Evolutionary conservation across 2,797 vertebrate species (phyloP), one percentile per base, ranked within the genome.

Genomic region (Melanotaenia trifasciata): DNA sequence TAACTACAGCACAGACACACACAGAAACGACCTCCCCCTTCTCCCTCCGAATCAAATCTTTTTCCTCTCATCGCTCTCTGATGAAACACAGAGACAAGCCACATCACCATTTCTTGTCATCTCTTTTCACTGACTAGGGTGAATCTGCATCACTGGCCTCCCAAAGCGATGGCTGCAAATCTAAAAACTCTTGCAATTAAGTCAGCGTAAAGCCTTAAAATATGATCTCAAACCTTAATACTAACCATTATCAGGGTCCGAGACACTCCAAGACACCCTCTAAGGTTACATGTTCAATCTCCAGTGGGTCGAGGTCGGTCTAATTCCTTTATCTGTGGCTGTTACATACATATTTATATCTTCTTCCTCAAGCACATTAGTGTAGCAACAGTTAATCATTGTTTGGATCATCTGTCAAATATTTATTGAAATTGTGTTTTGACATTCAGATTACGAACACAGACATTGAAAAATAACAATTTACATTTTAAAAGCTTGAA

Each of bases 91-190:
- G 18, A 16, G 36, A 63, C 35, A 4, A 73, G 33, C 63, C 67
- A 24, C 20, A 62, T 43, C 59, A 73, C 68, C 43, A 24, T 22
- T 62, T 5, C 11, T 57, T 38, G 30, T 71, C 51, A 33, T 61
- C 57, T 77, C 32, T 53, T 43, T 56, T 26, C 59, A 75, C 43
- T 58, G 43, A 62, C 20, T 30, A 36, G n/a, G 61, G 54, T 71
- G 13, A 51, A 28, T 24, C 60, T 60, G 14, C 6, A 33, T 47
- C 4, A 36, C 22, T 54, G 30, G 51, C 33, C 58, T 56, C 20
- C 9, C 36, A 36, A 7, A 58, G 14, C 40, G 14, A 14, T 16
- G 14, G 38, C 38, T 14, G 13, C 33, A 11, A 35, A 24, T 32
- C 12, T 62, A 40, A 57, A 67, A 62, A 14, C 50, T 63, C 24